Base-by-base conservation (phyloP, 2,888 invertebrate species). In the Dioctria linearis region DNA sequence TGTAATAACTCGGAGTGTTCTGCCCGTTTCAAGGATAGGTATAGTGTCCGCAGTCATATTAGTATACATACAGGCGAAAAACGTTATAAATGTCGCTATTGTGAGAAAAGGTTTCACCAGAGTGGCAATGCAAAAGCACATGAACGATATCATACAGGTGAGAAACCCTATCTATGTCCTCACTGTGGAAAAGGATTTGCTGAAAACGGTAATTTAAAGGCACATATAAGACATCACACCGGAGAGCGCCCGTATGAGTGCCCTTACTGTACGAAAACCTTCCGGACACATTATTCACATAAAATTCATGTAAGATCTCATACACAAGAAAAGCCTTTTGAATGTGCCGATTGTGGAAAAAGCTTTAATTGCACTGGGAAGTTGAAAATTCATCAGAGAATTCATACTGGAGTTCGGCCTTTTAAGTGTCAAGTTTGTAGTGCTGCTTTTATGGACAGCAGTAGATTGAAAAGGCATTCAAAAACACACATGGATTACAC, bases 351-450 rank as follows among this genome's bases (percentile, higher is more conserved):
- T 39, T 83, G 83, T 46, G 80, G 80, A 6, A 83, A 82, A 51
- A 75, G 80, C n/a, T 83, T 83, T 71, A 80, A 79, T 63, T 82
- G 82, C 39, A 81, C 82, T 5, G 83, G 83, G 2, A 83, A 82
- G 42, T 39, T 82, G 63, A 49, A 80, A 25, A 79, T 82, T 61
- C 83, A 83, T 71, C 69, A 80, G 8, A 73, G 83, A 13, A 82
- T 81, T 46, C 83, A 83, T 51, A 79, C 82, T 3, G 83, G 83
- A 0, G 54, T 80, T 9, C 37, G 83, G 49, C 83, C 83, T 25
- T 83, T 82, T 54, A 80, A 80, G 57, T 83, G 83, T 37, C 61
- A 8, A n/a, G 39, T 63, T 25, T 83, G 83, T 61, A 65, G 57
- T 3, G 80, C 83, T 0, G 81, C 82, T 8, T 83, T 83, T 73